Base-by-base conservation (phyloP, 2,797 vertebrate species). In the Aplochiton taeniatus region DNA sequence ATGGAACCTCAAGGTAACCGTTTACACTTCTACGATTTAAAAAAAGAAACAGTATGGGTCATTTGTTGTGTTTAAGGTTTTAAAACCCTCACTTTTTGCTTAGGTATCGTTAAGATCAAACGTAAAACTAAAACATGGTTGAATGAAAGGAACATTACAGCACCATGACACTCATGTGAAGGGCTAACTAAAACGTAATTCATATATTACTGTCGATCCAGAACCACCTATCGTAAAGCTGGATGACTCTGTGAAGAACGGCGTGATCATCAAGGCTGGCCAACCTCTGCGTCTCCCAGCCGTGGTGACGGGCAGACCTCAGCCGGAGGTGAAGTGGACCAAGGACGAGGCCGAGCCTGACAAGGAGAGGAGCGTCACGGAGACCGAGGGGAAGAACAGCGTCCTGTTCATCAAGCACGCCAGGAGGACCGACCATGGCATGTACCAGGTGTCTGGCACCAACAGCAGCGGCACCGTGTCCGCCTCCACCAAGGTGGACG, bases 381-480 rank as follows among this genome's bases (percentile, higher is more conserved):
- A 96, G 81, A 94, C 93, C 0, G 89, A 91, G 60, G 96, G 95
- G 78, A 94, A 92, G 73, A 93, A 92, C 76, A 98, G 94, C 52
- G 88, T 86, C 9, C 81, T 99, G 78, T 91, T 90, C 57, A 96
- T 99, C 78, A 95, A 94, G 87, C 91, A 91, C 68, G 87, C 94
- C 11, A 58, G 94, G 63, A 94, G 98, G 84, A 92, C 94, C 1
- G 97, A 99, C 76, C 92, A 95, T 51, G 98, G 97, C 68, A 93
- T 92, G 88, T 99, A 97, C 0, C 69, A 95, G 75, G 94, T 99
- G 81, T 93, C 95, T 14, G 98, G 95, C 52, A 96, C 94, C 46
- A 99, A 99, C 67, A 91, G 84, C 74, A 94, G 94, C 56, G 98
- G 97, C 48, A 93, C 94, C 60, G 98, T 97, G 88, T 93, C 89